Conservation (phyloP, 2,888 invertebrate genomes). For the Dicycla oo region DNA sequence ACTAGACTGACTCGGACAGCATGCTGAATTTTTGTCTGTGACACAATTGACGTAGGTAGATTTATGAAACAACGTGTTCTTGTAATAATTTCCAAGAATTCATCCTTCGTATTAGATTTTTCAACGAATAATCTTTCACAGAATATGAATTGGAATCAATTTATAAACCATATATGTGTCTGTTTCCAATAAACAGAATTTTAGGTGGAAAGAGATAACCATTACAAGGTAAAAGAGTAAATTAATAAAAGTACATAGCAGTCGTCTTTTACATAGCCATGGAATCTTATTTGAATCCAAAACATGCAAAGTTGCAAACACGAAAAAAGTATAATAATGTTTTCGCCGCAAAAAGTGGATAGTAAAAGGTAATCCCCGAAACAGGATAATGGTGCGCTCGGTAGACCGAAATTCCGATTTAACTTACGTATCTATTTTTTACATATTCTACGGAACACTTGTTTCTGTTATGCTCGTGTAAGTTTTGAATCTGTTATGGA, state of each 20-base stretch:
- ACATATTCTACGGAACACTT: constrained; percentile 26
- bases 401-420: constrained; percentile 52
- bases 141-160: neutral
- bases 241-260: neutral
- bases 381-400: constrained; percentile 60
- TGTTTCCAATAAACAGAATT: neutral
- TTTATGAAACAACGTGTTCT: neutral
- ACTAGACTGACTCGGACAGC: neutral
- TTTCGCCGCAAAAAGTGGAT: constrained; percentile 54
- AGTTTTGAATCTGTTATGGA: constrained; percentile 17
- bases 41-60: neutral
- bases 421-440: constrained; percentile 43
- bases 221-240: neutral
- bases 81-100: constrained; percentile 3
- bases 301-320: constrained; percentile 26
- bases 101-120: neutral
- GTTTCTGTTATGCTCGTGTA: constrained; percentile 19
- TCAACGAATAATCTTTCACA: constrained; percentile 1
- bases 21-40: neutral
- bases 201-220: neutral
- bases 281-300: constrained; percentile 37
- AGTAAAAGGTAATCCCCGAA: constrained; percentile 58
- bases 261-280: constrained; percentile 15
- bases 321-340: constrained; percentile 47
- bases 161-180: neutral